Percentiles rank a stretch among this genome's conserved stretches.
Evolutionary conservation across 2,797 vertebrate species (phyloP).

Genomic region (Coendou prehensilis): DNA sequence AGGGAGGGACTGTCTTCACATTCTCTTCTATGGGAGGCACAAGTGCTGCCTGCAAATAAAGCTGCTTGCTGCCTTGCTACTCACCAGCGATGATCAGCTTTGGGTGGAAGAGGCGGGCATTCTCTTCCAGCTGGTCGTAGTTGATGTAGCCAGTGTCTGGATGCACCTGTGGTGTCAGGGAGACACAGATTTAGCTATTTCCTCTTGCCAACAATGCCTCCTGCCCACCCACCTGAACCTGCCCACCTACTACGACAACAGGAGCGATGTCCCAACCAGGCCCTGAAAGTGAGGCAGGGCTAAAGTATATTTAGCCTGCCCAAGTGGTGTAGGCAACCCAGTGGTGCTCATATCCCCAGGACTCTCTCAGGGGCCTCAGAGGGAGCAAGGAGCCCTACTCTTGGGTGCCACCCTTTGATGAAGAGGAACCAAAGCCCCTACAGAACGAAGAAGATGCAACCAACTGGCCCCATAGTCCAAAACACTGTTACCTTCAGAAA

Average conservation of each 20-base stretch:
- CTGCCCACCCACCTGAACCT: not conserved
- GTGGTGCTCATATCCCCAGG: not conserved
- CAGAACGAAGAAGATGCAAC: not conserved
- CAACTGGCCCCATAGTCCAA: accelerated
- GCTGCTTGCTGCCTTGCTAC: accelerated
- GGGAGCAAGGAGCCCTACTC: not conserved
- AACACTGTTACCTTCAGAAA: not conserved
- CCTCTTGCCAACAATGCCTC: not conserved
- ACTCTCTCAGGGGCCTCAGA: not conserved
- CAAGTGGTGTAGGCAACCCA: not conserved
- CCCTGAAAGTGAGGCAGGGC: not conserved
- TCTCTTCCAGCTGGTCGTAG: constrained; percentile 95
- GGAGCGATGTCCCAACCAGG: not conserved
- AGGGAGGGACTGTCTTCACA: not conserved
- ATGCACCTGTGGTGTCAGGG: constrained; percentile 91
- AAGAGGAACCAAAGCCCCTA: not conserved
- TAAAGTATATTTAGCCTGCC: too few relatives aligned
- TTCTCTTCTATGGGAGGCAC: not conserved
- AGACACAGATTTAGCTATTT: not conserved
- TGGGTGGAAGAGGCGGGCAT: constrained; percentile 96
- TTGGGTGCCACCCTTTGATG: not conserved
- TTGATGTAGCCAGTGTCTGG: constrained; percentile 96
- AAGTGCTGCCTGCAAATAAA: not conserved
- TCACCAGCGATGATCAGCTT: constrained; percentile 97
- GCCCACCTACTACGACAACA: not conserved